Conservation (phyloP, 2,888 invertebrate genomes). For the Tipula vernalis region DNA sequence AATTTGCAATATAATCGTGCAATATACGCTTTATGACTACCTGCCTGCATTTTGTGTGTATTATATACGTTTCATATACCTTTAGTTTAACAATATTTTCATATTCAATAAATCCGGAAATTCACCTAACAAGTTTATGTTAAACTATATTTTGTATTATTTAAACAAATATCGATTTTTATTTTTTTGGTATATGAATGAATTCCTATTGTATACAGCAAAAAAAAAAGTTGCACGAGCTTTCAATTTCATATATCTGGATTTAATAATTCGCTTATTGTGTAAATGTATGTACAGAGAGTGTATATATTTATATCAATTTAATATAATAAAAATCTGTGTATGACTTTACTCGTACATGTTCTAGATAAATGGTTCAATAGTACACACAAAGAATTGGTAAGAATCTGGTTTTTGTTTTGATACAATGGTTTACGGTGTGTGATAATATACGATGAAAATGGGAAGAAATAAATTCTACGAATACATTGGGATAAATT, state of each 20-base stretch:
- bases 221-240: not conserved
- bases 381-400: not conserved
- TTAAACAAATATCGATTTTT: not conserved
- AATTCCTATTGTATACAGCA: not conserved
- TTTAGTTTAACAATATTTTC: not conserved
- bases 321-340: not conserved
- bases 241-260: not conserved
- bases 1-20: not conserved
- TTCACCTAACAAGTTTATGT: not conserved
- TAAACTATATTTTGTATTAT: not conserved
- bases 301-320: not conserved
- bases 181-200: not conserved
- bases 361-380: not conserved
- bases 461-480: not conserved
- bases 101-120: not conserved
- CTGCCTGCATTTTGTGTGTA: too few species aligned
- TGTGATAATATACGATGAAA: not conserved
- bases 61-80: not conserved
- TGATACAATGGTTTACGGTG: not conserved
- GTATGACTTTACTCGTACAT: not conserved
- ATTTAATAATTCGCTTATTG: not conserved
- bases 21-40: not conserved
- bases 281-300: not conserved
- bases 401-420: not conserved
- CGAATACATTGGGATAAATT: not conserved